These are phyloP conservation scores for Aphelinus certus DNA, from an alignment of 1,140 invertebrate species.

Conservation along the genomic window DNA sequence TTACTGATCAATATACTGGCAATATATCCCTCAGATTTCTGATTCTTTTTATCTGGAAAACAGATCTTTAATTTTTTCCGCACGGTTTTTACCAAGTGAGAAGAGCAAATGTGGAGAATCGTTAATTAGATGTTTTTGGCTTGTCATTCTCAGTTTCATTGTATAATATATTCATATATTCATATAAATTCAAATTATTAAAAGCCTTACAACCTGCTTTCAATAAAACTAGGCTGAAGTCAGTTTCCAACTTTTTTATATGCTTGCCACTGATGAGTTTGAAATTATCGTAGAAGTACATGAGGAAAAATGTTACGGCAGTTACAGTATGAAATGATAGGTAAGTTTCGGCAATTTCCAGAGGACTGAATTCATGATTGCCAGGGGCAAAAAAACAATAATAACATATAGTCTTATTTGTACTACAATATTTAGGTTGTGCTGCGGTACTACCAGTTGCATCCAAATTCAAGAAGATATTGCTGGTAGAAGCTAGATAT, in stretches of 20 bases:
- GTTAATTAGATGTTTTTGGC: not conserved
- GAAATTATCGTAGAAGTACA: not conserved
- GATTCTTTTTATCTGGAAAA: slow-evolving; percentile 3
- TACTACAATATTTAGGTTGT: not conserved
- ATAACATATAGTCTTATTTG: not conserved
- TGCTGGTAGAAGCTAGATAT: not conserved
- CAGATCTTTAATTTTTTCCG: not conserved
- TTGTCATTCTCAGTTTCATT: not conserved
- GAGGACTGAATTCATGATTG: not conserved
- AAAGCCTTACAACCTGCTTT: not conserved
- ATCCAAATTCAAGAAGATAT: not conserved
- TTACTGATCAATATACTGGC: not conserved
- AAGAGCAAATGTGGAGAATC: slow-evolving; percentile 12
- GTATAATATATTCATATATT: not conserved
- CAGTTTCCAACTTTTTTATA: not conserved
- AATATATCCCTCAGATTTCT: not conserved
- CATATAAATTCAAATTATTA: not conserved
- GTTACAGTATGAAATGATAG: not conserved
- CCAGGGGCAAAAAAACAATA: not conserved
- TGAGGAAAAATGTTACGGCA: not conserved
- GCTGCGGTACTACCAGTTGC: not conserved
- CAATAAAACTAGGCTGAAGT: slow-evolving; percentile 2
- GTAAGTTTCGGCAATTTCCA: not conserved
- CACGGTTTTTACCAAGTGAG: slow-evolving; percentile 6
- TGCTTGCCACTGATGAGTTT: not conserved